A percentile compares a stretch with the other conserved stretches of the same genome.
These are phyloP conservation scores for Amblyteles armatorius DNA, from an alignment of 2,888 invertebrate species.

Conservation along the genomic window DNA sequence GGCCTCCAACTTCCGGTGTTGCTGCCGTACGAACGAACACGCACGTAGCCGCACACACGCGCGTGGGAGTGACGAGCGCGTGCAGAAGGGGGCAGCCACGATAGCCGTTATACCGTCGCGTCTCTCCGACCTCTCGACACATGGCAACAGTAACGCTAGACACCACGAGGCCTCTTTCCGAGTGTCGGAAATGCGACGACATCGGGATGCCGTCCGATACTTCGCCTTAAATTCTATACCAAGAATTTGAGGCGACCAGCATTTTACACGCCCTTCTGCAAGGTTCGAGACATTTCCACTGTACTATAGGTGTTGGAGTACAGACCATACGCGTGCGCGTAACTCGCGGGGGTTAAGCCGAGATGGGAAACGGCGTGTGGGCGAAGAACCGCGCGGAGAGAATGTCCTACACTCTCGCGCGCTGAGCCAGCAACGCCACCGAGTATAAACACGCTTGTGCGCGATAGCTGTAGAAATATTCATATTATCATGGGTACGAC, in stretches of 20 bases:
- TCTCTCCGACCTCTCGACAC: slow-evolving; percentile 19
- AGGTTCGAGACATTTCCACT: background rate
- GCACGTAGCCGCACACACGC: slow-evolving; percentile 63
- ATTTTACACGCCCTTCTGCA: background rate
- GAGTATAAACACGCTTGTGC: background rate
- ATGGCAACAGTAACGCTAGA: slow-evolving; percentile 29
- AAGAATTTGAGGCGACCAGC: background rate
- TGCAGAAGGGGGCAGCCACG: slow-evolving; percentile 67
- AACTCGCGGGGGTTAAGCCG: slow-evolving; percentile 3
- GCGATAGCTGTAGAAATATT: background rate
- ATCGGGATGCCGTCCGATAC: background rate
- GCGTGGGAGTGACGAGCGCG: slow-evolving; percentile 66
- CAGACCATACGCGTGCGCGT: too few relatives aligned
- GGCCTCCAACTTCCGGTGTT: slow-evolving; percentile 84
- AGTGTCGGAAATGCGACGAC: background rate
- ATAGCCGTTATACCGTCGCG: slow-evolving; percentile 7
- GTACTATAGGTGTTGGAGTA: background rate
- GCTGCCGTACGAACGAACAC: slow-evolving; percentile 72
- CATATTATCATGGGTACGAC: slow-evolving; percentile 3
- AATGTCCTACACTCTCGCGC: slow-evolving; percentile 25
- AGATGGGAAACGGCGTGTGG: slow-evolving; percentile 13
- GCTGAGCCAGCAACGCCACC: slow-evolving; percentile 10
- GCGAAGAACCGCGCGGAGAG: slow-evolving; percentile 7
- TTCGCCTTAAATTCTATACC: background rate
- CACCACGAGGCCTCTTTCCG: slow-evolving; percentile 21